Conservation (phyloP, 2,797 vertebrate species). For the Netta rufina region DNA sequence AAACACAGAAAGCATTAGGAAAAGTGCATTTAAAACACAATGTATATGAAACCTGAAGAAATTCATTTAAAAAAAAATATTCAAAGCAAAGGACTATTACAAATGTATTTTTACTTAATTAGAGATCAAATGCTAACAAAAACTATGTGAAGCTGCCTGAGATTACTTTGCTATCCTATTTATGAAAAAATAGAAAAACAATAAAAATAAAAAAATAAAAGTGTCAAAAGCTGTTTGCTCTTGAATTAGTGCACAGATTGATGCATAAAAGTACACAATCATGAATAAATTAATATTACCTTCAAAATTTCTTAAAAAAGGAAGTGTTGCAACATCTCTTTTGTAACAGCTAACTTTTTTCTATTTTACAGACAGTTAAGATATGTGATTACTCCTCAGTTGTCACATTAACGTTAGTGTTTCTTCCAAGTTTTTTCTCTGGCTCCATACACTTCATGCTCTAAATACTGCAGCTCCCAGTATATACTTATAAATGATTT, state of each 20-base stretch:
- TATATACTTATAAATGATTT: slow-evolving; percentile 34
- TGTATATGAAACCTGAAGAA: not conserved
- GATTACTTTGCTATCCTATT: not conserved
- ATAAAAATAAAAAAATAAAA: not conserved
- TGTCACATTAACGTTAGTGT: not conserved
- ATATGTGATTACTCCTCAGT: not conserved
- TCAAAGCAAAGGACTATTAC: accelerated
- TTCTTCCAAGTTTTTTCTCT: slow-evolving; percentile 26
- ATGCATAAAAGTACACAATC: not conserved
- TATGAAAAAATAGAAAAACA: not conserved
- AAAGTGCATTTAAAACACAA: not conserved
- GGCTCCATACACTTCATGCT: slow-evolving; percentile 52
- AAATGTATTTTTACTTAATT: not conserved
- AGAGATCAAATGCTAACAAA: not conserved
- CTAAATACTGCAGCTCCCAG: slow-evolving; percentile 19
- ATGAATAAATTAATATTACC: no score
- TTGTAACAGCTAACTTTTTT: not conserved
- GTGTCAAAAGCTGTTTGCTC: not conserved
- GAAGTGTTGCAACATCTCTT: not conserved
- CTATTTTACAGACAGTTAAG: not conserved
- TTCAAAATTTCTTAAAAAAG: not conserved
- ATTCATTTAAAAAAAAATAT: not conserved
- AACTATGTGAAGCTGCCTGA: not conserved
- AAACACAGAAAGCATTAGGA: not conserved
- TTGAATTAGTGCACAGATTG: not conserved